Evolutionary conservation across 2,113 vertebrate species (phyloP), one percentile per base, ranked within the genome.

Genomic region (Chamaea fasciata): DNA sequence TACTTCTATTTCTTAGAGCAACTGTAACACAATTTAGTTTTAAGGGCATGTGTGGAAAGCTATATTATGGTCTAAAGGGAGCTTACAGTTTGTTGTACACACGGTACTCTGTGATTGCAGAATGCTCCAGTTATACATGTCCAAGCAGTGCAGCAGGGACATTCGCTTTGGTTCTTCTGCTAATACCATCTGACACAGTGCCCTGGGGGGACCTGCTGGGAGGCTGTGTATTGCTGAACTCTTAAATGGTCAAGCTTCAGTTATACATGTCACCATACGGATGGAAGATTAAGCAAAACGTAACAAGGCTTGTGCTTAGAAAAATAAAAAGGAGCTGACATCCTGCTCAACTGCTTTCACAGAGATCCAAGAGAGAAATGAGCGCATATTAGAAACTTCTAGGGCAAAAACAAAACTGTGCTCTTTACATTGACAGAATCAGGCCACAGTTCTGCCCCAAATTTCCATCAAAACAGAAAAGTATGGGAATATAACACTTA

Each of bases 311-410:
- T 83, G 55, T 30, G 20, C 59, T 91, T 90, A 27, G 47, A 49
- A 91, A 95, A 91, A 83, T 87, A 88, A 90, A 96, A 91, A 94
- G 55, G 82, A 91, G 62, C 44, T 94, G 95, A 90, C 91, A 96
- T 90, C n/a, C 75, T 70, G 64, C 33, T 94, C 94, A 93, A 82
- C 26, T 28, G 42, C 37, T 95, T 94, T 80, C 41, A 21, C 57
- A 46, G 81, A 80, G 67, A 71, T 79, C 44, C 81, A 85, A 85
- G 30, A 53, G 44, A 73, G 57, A 85, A 87, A 91, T 42, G 67
- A 92, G 35, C 62, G 69, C 37, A 46, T 65, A 94, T 82, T 87
- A 84, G 57, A 82, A 95, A 94, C 77, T 91, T 88, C 59, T 80
- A 94, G 55, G 59, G 46, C 33, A 88, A 96, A 95, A 90, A 33